Evolutionary conservation across 35 echinoderm and acorn worm genomes (phyloP), one percentile per base, ranked within the genome.

Genomic region (Ptychodera flava): DNA sequence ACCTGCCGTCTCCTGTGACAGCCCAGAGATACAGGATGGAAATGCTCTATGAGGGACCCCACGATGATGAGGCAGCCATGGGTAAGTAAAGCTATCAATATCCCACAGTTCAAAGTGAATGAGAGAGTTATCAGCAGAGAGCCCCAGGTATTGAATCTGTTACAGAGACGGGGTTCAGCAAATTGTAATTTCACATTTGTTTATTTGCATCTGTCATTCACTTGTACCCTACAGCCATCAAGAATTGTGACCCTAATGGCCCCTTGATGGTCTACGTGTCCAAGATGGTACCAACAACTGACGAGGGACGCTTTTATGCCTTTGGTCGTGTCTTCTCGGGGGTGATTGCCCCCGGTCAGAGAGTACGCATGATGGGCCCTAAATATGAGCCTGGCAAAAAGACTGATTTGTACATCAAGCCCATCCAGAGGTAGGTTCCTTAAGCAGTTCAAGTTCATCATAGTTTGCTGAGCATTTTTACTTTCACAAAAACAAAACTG

Each of bases 241-340:
- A 91, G 90, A 93, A 80, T 35, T 99, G 96, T 85, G 85, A 99
- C 80, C 85, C 92, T 31, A 80, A 90, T 22, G 96, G 85, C 77
- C 96, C 96, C 36, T 79, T 99, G 29, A 87, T 91, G 80, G 94
- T 99, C 92, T 99, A 94, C 82, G 37, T 99, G 38, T 94, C 96
- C 31, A 99, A 99, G 90, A 99, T 99, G 93, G 96, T 99, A 85
- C 96, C 96, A n/a, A 99, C 92, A 27, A 75, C 90, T n/a, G 96
- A 99, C 90, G 94, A 94, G 85, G 96, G 96, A 32, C 92, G 93
- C 81, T 99, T 98, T 85, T 94, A 90, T 83, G 96, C 96, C 12
- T 99, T 99, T 83, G 96, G 96, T 16, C 87, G 95, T 37, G 95
- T 99, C 27, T 99, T 99, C 83, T 92, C 96, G 38, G 96, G 96